Evolutionary conservation across 2,888 invertebrate species (phyloP).

Genomic region (Cantharis rustica): DNA sequence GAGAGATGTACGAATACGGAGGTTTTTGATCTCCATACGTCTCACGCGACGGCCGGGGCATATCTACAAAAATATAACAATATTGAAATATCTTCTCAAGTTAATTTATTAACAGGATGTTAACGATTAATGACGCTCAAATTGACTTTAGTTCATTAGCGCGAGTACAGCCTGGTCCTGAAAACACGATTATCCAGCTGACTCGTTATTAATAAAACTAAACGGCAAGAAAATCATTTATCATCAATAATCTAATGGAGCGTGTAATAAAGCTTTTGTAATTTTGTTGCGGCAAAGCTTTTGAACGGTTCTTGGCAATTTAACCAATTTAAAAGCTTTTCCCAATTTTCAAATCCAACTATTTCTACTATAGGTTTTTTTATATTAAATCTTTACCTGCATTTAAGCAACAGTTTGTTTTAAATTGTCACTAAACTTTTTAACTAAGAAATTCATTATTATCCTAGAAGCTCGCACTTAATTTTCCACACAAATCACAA

Average conservation of each 20-base stretch:
- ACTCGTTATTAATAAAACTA: slow-evolving; percentile 40
- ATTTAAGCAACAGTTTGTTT: slow-evolving; percentile 16
- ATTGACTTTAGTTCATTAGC: background rate
- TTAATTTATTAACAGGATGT: background rate
- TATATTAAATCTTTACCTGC: slow-evolving; percentile 11
- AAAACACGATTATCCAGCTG: slow-evolving; percentile 40
- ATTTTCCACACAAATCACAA: background rate
- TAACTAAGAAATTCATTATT: slow-evolving; percentile 2
- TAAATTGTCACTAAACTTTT: background rate
- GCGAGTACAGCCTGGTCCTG: slow-evolving; percentile 33
- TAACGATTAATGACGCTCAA: background rate
- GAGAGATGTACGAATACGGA: slow-evolving; percentile 95
- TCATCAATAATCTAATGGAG: slow-evolving; percentile 33
- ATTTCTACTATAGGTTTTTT: background rate
- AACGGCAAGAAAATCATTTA: slow-evolving; percentile 38
- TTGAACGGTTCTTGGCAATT: background rate
- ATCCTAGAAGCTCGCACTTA: background rate
- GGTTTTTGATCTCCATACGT: slow-evolving; percentile 97
- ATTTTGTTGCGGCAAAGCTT: background rate
- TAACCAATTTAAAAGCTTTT: background rate
- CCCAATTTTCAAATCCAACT: background rate
- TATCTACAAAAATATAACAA: slow-evolving; percentile 49
- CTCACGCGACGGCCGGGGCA: slow-evolving; percentile 94
- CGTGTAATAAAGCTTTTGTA: background rate
- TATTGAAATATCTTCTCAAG: background rate